Conservation (phyloP, 2,888 invertebrate genomes). For the Lamellibrachia satsuma region DNA sequence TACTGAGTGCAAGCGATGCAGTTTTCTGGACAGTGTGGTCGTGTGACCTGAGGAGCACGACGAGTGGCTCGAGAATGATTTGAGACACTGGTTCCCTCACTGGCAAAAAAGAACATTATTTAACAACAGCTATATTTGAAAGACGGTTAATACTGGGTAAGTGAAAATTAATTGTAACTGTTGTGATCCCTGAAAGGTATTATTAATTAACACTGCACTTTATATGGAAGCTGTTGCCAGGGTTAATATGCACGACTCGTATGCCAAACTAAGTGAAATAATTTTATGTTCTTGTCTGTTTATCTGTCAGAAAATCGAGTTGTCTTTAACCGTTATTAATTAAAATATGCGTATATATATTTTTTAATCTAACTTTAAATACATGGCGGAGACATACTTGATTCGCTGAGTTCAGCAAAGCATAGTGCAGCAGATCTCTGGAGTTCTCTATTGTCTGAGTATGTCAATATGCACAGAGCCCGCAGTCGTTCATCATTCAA, state of each 20-base stretch:
- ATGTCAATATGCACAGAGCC: conserved; percentile 54
- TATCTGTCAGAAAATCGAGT: not conserved
- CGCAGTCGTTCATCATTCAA: conserved; percentile 51
- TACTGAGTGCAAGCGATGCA: conserved; percentile 55
- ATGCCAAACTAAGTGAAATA: not conserved
- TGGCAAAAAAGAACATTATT: not conserved
- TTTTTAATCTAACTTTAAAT: not conserved
- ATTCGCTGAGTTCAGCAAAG: conserved; percentile 55
- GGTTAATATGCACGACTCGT: not conserved
- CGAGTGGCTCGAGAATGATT: conserved; percentile 47
- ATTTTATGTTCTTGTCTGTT: not conserved
- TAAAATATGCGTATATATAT: not conserved
- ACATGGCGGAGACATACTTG: conserved; percentile 45
- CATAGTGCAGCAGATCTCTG: conserved; percentile 57
- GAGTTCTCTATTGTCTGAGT: conserved; percentile 55
- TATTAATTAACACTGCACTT: not conserved
- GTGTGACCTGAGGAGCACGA: conserved; percentile 47
- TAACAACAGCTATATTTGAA: not conserved
- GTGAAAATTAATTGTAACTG: not conserved
- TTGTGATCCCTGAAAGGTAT: not conserved
- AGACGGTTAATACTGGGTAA: not conserved
- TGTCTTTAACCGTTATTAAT: not conserved
- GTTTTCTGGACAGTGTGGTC: conserved; percentile 51
- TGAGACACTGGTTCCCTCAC: conserved; percentile 44
- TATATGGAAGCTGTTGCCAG: not conserved